Conservation (phyloP, 2,888 invertebrate species). For the Thecophora atra region DNA sequence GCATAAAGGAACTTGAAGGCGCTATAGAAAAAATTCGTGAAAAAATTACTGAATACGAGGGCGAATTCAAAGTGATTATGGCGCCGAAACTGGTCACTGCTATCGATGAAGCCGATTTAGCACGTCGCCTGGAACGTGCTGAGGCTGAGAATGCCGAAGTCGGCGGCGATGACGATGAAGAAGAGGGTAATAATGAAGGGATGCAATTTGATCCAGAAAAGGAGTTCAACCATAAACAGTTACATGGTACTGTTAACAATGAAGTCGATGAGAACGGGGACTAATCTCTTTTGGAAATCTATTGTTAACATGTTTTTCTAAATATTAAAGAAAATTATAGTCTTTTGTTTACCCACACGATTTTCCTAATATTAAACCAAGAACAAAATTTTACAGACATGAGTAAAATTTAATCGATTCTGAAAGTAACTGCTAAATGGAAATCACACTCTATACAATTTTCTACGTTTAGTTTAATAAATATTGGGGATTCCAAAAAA, state of each 20-base stretch:
- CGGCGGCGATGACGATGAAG: slow-evolving; percentile 88
- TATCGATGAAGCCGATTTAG: slow-evolving; percentile 95
- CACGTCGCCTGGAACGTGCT: slow-evolving; percentile 90
- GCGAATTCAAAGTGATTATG: slow-evolving; percentile 95
- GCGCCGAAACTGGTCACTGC: slow-evolving; percentile 99
- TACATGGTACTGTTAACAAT: slow-evolving; percentile 51
- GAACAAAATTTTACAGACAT: no score
- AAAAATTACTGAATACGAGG: slow-evolving; percentile 83
- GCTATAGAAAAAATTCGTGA: slow-evolving; percentile 89
- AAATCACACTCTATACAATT: no score
- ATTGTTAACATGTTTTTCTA: no score
- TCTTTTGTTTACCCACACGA: no score
- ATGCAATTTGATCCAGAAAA: slow-evolving; percentile 66
- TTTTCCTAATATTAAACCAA: no score
- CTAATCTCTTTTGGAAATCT: slow-evolving; percentile 21
- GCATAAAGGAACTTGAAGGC: slow-evolving; percentile 86
- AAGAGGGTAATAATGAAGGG: slow-evolving; percentile 71
- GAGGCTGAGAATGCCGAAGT: slow-evolving; percentile 95
- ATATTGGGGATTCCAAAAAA: no score
- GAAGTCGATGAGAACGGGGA: slow-evolving; percentile 51
- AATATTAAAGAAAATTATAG: neutral
- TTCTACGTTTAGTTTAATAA: no score
- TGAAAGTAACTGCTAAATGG: no score
- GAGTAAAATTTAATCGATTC: no score
- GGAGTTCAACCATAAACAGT: slow-evolving; percentile 58